A percentile compares a stretch with the other conserved stretches of the same genome.
Evolutionary conservation across 2,888 invertebrate genomes (phyloP).

Genomic region (Graphium colonna): DNA sequence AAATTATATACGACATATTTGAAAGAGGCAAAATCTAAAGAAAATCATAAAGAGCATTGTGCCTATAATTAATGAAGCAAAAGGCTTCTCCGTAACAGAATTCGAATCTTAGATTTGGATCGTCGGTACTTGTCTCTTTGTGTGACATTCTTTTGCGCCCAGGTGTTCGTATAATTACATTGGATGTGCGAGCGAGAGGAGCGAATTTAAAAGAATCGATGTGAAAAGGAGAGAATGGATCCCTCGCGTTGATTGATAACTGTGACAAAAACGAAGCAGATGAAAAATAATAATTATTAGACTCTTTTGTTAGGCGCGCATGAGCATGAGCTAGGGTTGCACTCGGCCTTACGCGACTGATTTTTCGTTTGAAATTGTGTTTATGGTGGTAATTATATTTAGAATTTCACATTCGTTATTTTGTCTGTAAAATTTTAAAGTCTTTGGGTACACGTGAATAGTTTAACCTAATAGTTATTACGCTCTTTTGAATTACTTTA

Average conservation of each 20-base stretch:
- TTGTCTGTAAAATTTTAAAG: not conserved
- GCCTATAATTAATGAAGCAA: conserved; percentile 80
- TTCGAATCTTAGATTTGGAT: conserved; percentile 75
- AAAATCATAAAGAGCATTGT: conserved; percentile 74
- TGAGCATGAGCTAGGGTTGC: conserved; percentile 66
- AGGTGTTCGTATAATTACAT: conserved; percentile 79
- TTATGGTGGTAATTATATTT: too few species aligned
- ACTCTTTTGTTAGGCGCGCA: conserved; percentile 73
- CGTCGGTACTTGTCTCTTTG: conserved; percentile 78
- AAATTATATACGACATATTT: conserved; percentile 71
- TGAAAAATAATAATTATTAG: conserved; percentile 80
- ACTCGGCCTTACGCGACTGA: conserved; percentile 22
- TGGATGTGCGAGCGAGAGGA: conserved; percentile 54
- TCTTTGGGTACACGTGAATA: too few species aligned
- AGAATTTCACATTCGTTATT: too few species aligned
- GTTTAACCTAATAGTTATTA: too few species aligned
- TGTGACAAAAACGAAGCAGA: conserved; percentile 80
- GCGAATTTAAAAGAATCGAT: conserved; percentile 34
- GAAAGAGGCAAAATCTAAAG: conserved; percentile 70
- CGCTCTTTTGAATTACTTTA: too few species aligned
- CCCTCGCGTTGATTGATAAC: conserved; percentile 80
- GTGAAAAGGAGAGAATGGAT: conserved; percentile 45
- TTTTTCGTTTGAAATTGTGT: not conserved
- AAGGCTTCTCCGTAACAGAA: conserved; percentile 76
- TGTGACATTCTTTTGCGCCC: conserved; percentile 79